Conservation (phyloP, 2,113 vertebrate species). For the Talpa occidentalis region DNA sequence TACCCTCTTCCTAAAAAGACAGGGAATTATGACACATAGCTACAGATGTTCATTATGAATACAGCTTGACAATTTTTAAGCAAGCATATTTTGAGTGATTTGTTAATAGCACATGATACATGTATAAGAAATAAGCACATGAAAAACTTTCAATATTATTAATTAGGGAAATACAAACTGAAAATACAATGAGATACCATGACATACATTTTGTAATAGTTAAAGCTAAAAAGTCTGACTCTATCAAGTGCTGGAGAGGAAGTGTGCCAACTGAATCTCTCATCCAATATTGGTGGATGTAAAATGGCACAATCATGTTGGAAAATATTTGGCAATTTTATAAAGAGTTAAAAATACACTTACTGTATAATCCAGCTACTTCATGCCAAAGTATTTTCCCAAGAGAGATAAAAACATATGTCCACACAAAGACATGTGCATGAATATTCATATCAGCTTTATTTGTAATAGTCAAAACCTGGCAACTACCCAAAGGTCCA, state of each 20-base stretch:
- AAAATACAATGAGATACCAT: neutral
- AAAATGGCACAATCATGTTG: neutral
- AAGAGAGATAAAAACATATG: conserved; percentile 51
- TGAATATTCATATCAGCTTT: conserved; percentile 28
- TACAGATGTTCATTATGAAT: neutral
- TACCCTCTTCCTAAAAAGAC: rapidly evolving
- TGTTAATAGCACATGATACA: neutral
- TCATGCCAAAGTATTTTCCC: conserved; percentile 30
- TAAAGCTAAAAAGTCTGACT: conserved; percentile 27
- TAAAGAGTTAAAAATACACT: conserved; percentile 33
- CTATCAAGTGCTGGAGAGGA: conserved; percentile 20
- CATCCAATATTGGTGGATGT: neutral
- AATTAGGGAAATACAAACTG: neutral
- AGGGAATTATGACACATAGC: neutral
- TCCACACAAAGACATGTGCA: conserved; percentile 43
- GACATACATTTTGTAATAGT: neutral
- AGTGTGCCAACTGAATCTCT: neutral
- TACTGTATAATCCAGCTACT: conserved; percentile 40
- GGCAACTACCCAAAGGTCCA: conserved; percentile 30
- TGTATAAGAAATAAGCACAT: neutral
- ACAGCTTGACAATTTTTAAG: neutral
- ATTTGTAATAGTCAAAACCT: conserved; percentile 39
- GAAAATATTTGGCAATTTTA: conserved; percentile 10
- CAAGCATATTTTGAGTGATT: neutral
- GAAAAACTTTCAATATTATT: neutral